These are phyloP conservation scores for Hippopotamyrus pictus DNA, from an alignment of 2,797 vertebrate genomes.

Conservation along the genomic window DNA sequence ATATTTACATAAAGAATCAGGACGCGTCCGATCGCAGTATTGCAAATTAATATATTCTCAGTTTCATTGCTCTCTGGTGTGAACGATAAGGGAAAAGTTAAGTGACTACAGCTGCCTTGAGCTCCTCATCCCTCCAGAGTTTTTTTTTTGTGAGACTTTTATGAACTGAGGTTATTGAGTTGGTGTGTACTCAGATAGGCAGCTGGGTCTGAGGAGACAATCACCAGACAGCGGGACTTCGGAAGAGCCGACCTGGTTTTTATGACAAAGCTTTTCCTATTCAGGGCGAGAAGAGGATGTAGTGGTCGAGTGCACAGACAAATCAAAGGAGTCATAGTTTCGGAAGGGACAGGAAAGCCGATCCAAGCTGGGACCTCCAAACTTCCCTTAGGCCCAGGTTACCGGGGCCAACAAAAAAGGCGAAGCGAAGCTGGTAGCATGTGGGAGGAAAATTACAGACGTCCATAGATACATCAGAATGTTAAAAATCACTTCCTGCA, in stretches of 20 bases:
- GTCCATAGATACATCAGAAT: not conserved
- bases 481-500: not conserved
- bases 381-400: not conserved
- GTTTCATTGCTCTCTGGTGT: not conserved
- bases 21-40: not conserved
- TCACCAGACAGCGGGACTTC: not conserved
- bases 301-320: not conserved
- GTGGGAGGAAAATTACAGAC: not conserved
- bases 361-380: not conserved
- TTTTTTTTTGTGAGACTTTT: not conserved
- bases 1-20: not conserved
- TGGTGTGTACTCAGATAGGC: not conserved
- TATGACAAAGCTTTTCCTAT: not conserved
- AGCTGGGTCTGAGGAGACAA: not conserved
- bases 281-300: not conserved
- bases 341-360: not conserved
- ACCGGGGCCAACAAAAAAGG: not conserved
- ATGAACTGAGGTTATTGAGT: conserved; percentile 1
- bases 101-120: not conserved
- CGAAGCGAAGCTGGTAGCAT: not conserved
- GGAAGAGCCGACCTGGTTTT: not conserved
- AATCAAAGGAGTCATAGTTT: not conserved
- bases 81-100: not conserved
- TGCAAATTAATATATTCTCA: conserved; percentile 18
- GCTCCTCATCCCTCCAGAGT: not conserved